These are phyloP conservation scores for Belgica antarctica DNA, from an alignment of 2,888 invertebrate genomes.

Conservation along the genomic window DNA sequence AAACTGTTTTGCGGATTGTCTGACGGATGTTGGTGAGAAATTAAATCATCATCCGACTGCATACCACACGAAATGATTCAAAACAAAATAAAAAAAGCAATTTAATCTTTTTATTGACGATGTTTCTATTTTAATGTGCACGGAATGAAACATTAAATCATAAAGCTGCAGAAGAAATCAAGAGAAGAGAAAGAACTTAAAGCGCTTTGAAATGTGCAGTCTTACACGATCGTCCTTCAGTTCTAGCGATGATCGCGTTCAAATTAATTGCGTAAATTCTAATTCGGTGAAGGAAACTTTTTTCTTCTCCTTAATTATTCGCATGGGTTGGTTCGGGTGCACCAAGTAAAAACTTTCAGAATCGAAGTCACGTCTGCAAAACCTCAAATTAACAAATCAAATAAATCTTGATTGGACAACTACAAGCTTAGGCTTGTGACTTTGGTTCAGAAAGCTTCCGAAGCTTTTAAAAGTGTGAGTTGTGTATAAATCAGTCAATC, in stretches of 20 bases:
- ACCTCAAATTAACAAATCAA: too few species aligned
- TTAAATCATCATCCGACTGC: neutral
- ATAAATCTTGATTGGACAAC: too few species aligned
- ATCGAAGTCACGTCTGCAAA: too few species aligned
- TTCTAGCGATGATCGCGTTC: neutral
- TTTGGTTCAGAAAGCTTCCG: too few species aligned
- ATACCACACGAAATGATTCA: neutral
- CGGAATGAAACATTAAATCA: neutral
- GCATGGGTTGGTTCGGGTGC: too few species aligned
- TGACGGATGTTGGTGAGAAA: neutral
- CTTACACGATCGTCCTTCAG: neutral
- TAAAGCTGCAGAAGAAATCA: too few species aligned
- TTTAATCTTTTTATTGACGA: constrained; percentile 26
- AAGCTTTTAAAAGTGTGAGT: too few species aligned
- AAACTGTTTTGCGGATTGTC: neutral
- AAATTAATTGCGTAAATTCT: constrained; percentile 23
- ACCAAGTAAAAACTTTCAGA: too few species aligned
- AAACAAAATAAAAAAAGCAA: constrained; percentile 23
- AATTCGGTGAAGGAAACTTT: neutral
- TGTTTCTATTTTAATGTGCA: constrained; percentile 23
- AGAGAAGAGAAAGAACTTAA: too few species aligned
- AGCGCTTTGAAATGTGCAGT: too few species aligned
- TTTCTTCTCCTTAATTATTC: constrained; percentile 17
- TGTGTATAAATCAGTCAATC: too few species aligned
- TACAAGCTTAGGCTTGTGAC: too few species aligned